Evolutionary conservation across 1,140 invertebrate genomes (phyloP).

Genomic region (Laupala kohalensis): DNA sequence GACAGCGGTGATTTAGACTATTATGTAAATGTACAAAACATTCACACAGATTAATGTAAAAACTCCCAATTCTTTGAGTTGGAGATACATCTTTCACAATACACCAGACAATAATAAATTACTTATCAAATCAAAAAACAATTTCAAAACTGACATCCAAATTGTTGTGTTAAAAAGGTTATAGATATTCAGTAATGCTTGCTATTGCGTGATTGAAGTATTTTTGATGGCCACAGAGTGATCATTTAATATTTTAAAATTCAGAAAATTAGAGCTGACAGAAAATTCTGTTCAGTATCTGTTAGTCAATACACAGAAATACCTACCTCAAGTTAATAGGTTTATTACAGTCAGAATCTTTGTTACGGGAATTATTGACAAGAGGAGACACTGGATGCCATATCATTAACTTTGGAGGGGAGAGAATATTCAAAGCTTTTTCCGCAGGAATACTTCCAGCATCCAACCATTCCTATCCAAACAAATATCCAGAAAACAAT

Average conservation of each 20-base stretch:
- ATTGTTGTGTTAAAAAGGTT: no score
- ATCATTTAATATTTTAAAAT: not conserved
- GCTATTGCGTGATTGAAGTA: not conserved
- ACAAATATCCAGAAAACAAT: not conserved
- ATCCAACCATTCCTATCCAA: slow-evolving; percentile 53
- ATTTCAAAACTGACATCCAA: no score
- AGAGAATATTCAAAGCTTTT: slow-evolving; percentile 38
- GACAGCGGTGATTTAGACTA: no score
- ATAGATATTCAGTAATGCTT: not conserved
- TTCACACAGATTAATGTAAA: no score
- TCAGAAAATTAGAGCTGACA: not conserved
- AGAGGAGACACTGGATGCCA: slow-evolving; percentile 55
- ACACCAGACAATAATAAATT: no score
- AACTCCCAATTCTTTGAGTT: no score
- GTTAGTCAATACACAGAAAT: not conserved
- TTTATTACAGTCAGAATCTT: slow-evolving; percentile 28
- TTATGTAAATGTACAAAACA: no score
- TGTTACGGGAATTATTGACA: slow-evolving; percentile 61
- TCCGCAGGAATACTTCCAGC: slow-evolving; percentile 37
- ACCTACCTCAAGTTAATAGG: not conserved
- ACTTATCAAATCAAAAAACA: no score
- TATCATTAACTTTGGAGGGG: slow-evolving; percentile 33
- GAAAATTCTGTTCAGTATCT: not conserved
- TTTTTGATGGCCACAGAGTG: not conserved
- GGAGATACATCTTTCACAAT: no score